Conservation (phyloP, 2,113 vertebrate genomes). For the Alosa alosa region DNA sequence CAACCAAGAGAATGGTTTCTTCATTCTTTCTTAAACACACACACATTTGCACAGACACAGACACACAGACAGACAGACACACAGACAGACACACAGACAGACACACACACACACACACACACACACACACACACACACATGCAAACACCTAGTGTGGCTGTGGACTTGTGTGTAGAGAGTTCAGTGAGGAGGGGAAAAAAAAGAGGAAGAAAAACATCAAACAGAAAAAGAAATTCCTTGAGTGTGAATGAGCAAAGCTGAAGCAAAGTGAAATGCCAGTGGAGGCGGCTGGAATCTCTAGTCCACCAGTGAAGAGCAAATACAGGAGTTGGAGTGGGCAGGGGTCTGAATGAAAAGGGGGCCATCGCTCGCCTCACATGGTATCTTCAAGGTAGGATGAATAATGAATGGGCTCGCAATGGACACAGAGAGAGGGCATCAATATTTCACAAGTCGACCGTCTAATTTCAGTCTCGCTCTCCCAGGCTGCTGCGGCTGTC, state of each 20-base stretch:
- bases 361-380: constrained; percentile 66
- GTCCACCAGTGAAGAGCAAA: constrained; percentile 56
- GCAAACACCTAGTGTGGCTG: not conserved
- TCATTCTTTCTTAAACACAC: not conserved
- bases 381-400: constrained; percentile 89
- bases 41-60: constrained; percentile 17
- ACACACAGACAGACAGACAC: constrained; percentile 17
- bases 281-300: constrained; percentile 46
- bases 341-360: constrained; percentile 67
- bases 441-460: constrained; percentile 80
- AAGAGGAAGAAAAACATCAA: constrained; percentile 25
- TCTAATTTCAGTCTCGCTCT: constrained; percentile 67
- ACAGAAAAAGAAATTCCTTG: constrained; percentile 36
- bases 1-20: not conserved
- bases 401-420: constrained; percentile 87
- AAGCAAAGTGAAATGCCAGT: constrained; percentile 56
- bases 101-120: not conserved
- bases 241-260: constrained; percentile 38
- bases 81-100: constrained; percentile 21
- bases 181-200: not conserved
- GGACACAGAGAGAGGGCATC: constrained; percentile 84
- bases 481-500: constrained; percentile 53
- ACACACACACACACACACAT: constrained; percentile 1
- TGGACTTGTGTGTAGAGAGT: constrained; percentile 28
- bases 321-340: constrained; percentile 64